phyloP scores from a whole-genome alignment of 2,797 vertebrate species.

The Alcedo quadribrachys region DNA sequence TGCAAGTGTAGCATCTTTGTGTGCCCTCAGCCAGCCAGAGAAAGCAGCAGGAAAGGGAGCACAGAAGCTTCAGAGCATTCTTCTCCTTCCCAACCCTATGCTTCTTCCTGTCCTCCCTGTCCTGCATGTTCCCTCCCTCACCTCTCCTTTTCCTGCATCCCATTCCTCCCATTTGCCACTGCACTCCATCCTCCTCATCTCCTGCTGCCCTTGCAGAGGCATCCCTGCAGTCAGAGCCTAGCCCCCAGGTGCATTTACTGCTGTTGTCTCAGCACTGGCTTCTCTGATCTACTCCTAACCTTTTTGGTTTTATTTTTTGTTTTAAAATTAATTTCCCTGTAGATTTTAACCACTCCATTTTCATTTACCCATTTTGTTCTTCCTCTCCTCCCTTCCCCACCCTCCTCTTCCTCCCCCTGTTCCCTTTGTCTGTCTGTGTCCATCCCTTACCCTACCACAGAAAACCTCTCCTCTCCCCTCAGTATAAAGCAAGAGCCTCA shows the following conservation, averaged over 20 bases:
- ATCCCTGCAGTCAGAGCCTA: constrained; percentile 38
- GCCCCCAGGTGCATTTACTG: constrained; percentile 40
- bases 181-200: constrained; percentile 19
- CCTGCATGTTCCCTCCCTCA: constrained; percentile 34
- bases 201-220: constrained; percentile 48
- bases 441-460: constrained; percentile 75
- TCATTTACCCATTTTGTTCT: constrained; percentile 76
- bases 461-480: constrained; percentile 86
- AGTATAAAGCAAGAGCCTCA: constrained; percentile 92
- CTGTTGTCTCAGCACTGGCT: constrained; percentile 64
- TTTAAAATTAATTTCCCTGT: constrained; percentile 72
- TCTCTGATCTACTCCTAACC: constrained; percentile 66
- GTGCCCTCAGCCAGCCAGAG: not conserved
- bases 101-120: constrained; percentile 37
- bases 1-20: not conserved
- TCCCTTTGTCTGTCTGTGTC: constrained; percentile 71
- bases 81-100: constrained; percentile 23
- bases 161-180: constrained; percentile 7
- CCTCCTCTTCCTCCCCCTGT: constrained; percentile 67
- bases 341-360: constrained; percentile 76
- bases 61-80: constrained; percentile 59
- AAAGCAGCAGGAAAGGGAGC: constrained; percentile 37
- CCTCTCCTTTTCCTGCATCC: not conserved
- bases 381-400: constrained; percentile 70
- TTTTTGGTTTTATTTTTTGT: constrained; percentile 67